Percentiles rank a stretch among this genome's conserved stretches.
Evolutionary conservation across 2,797 vertebrate genomes (phyloP).

Genomic region (Danio albolineatus): DNA sequence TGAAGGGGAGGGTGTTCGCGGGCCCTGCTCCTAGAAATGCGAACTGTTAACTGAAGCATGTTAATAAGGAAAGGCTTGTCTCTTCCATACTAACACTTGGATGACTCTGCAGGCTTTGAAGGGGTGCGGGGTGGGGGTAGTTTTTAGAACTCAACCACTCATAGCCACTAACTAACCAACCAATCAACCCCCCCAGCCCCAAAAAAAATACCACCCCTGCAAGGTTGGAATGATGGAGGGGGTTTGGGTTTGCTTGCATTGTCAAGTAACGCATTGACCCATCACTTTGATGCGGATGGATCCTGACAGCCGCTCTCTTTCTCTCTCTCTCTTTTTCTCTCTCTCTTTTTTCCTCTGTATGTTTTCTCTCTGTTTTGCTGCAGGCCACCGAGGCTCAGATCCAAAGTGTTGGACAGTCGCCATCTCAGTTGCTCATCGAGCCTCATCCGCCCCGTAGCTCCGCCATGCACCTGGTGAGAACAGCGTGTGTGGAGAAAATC

Average conservation of each 20-base stretch:
- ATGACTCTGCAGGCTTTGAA: conserved; percentile 88
- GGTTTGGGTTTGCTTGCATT: conserved; percentile 85
- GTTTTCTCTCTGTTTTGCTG: conserved; percentile 70
- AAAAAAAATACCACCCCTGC: conserved; percentile 56
- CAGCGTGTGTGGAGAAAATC: conserved; percentile 58
- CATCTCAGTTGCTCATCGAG: conserved; percentile 99
- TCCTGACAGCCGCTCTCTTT: conserved; percentile 85
- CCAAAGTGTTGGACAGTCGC: conserved; percentile 98
- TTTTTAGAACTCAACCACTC: conserved; percentile 28
- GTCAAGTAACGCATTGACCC: conserved; percentile 92
- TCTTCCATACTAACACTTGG: conserved; percentile 95
- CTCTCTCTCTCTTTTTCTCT: conserved; percentile 53
- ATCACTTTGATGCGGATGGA: conserved; percentile 91
- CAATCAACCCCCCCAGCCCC: background rate
- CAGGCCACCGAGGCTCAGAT: conserved; percentile 98
- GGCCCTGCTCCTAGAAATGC: conserved; percentile 78
- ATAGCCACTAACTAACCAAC: conserved; percentile 6
- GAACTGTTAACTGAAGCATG: conserved; percentile 93
- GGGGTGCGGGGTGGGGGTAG: conserved; percentile 77
- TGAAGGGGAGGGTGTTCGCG: background rate
- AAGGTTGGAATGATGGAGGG: conserved; percentile 83
- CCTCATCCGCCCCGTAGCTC: conserved; percentile 99
- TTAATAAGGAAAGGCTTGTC: conserved; percentile 94
- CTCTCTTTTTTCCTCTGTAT: conserved; percentile 39
- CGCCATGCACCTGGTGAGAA: conserved; percentile 99